Conservation (phyloP, 1,140 invertebrate genomes). For the Chionoecetes opilio region DNA sequence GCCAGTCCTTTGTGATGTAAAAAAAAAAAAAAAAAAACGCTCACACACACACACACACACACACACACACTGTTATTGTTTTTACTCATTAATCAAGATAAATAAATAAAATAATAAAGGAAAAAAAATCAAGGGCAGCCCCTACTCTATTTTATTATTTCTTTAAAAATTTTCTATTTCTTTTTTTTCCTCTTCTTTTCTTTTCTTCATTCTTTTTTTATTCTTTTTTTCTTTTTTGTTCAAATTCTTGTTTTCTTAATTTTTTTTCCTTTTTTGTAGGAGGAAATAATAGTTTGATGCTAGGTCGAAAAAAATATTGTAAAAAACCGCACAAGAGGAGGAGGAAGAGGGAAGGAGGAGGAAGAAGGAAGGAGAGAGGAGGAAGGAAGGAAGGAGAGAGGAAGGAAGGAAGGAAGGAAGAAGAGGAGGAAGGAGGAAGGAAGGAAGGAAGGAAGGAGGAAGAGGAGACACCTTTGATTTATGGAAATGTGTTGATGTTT, state of each 20-base stretch:
- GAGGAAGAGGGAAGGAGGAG: not conserved
- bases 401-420: not conserved
- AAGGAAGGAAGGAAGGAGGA: not conserved
- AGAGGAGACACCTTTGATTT: too few relatives aligned
- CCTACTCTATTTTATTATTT: not conserved
- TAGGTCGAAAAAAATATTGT: not conserved
- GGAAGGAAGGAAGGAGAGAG: not conserved
- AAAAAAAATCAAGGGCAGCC: too few relatives aligned
- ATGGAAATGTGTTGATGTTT: too few relatives aligned
- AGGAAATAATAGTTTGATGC: too few relatives aligned
- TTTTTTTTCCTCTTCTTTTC: not conserved
- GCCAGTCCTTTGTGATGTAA: not conserved
- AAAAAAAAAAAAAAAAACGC: not conserved
- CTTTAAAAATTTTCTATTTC: constrained; percentile 37
- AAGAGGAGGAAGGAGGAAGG: not conserved
- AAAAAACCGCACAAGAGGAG: not conserved
- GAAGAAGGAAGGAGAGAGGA: not conserved
- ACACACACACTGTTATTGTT: not conserved
- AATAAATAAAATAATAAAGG: too few relatives aligned
- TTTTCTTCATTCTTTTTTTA: not conserved
- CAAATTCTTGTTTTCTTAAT: not conserved
- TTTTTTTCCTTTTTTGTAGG: too few relatives aligned
- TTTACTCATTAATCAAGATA: too few relatives aligned
- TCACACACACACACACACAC: not conserved
- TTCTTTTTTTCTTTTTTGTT: too few relatives aligned